These are phyloP conservation scores for Bergia puertoricense DNA, from an alignment of 92 coral and sea anemone species.

Conservation along the genomic window DNA sequence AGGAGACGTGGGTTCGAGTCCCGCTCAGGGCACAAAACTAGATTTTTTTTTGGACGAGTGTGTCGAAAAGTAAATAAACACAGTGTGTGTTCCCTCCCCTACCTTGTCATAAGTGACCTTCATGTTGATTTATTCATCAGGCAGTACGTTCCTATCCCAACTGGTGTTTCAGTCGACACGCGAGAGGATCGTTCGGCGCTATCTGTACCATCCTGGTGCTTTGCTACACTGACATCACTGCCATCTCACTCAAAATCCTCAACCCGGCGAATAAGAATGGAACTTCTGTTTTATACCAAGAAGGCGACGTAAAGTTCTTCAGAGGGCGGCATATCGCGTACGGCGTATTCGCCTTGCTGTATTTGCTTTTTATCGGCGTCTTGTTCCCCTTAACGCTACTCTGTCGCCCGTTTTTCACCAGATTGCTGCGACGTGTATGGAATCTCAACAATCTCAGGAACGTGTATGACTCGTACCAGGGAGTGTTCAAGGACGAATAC, in stretches of 20 bases:
- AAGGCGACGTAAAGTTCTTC: constrained; percentile 72
- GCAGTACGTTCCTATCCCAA: constrained; percentile 61
- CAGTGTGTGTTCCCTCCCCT: no score
- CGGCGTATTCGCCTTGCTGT: constrained; percentile 67
- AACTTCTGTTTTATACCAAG: constrained; percentile 49
- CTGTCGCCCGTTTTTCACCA: constrained; percentile 75
- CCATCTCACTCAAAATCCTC: constrained; percentile 72
- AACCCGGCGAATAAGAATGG: constrained; percentile 48
- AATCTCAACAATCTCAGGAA: constrained; percentile 74
- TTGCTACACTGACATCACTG: constrained; percentile 82
- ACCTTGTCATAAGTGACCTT: no score
- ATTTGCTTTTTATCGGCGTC: constrained; percentile 64
- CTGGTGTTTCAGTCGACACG: constrained; percentile 70
- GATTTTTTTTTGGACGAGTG: no score
- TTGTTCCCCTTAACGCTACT: constrained; percentile 84
- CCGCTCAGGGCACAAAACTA: no score
- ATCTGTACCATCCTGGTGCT: constrained; percentile 88
- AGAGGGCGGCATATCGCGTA: constrained; percentile 69
- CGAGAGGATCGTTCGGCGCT: constrained; percentile 77
- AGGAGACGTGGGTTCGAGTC: no score
- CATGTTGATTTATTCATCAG: not conserved
- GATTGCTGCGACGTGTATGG: constrained; percentile 57
- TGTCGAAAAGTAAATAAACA: no score
- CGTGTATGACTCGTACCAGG: constrained; percentile 76
- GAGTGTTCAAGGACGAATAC: constrained; percentile 78